phyloP scores from a whole-genome alignment of 2,797 vertebrate genomes.

The Ambastaia sidthimunki region DNA sequence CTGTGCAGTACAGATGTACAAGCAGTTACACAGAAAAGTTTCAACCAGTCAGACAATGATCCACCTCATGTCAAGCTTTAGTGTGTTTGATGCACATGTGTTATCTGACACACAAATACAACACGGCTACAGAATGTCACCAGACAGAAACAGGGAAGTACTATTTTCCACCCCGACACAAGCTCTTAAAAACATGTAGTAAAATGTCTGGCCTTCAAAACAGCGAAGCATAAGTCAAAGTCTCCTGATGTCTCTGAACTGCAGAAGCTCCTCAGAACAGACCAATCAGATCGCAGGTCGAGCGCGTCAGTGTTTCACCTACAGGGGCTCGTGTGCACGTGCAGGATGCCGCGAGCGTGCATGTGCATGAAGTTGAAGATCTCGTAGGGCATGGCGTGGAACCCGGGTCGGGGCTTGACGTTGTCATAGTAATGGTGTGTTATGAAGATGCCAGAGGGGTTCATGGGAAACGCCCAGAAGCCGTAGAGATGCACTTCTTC shows the following conservation, averaged over 20 bases:
- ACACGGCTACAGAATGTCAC: constrained; percentile 23
- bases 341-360: constrained; percentile 93
- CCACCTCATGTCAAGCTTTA: constrained; percentile 9
- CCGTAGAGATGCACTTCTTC: constrained; percentile 97
- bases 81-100: constrained; percentile 9
- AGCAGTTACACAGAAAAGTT: constrained; percentile 18
- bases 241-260: not conserved
- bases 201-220: constrained; percentile 33
- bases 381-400: constrained; percentile 97
- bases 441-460: constrained; percentile 92
- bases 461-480: constrained; percentile 98
- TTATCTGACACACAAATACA: constrained; percentile 27
- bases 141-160: constrained; percentile 21
- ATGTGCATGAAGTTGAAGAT: constrained; percentile 98
- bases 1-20: constrained; percentile 5
- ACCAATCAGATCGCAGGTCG: not conserved
- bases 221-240: not conserved
- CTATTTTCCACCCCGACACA: not conserved
- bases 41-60: not conserved
- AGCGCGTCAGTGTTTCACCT: constrained; percentile 72
- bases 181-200: constrained; percentile 11
- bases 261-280: constrained; percentile 22
- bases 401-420: constrained; percentile 94
- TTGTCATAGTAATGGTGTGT: constrained; percentile 99
- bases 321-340: constrained; percentile 91